Conservation (phyloP, 2,888 invertebrate genomes). For the Acronicta leporina region DNA sequence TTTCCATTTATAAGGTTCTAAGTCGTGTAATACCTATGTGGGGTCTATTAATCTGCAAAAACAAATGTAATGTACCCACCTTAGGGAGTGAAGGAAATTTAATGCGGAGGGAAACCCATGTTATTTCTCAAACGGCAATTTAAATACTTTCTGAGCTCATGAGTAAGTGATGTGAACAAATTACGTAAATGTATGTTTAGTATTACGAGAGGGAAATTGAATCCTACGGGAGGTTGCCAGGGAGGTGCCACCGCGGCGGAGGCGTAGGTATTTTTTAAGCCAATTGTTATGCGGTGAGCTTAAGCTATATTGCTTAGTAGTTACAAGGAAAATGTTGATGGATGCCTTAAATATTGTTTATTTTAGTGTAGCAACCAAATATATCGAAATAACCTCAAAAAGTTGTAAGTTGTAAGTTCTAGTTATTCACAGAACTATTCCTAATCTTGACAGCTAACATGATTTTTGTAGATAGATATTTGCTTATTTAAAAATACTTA, state of each 20-base stretch:
- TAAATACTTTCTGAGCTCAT: constrained; percentile 61
- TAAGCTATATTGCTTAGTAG: not conserved
- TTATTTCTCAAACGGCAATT: constrained; percentile 65
- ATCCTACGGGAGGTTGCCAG: constrained; percentile 59
- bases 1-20: not conserved
- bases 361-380: not conserved
- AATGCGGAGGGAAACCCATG: constrained; percentile 34
- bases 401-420: no score
- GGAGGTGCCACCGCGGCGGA: no score
- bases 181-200: constrained; percentile 71
- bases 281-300: constrained; percentile 22
- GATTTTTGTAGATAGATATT: no score
- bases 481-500: no score
- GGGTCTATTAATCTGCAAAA: constrained; percentile 26
- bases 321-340: constrained; percentile 3
- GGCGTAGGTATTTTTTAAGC: constrained; percentile 16
- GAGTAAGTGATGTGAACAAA: constrained; percentile 64
- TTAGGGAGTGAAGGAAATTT: constrained; percentile 24
- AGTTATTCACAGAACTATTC: no score
- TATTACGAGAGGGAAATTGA: constrained; percentile 61
- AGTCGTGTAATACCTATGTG: constrained; percentile 13
- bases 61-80: constrained; percentile 24
- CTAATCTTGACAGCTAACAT: no score
- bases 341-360: not conserved
- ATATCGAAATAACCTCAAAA: no score